Evolutionary conservation across 2,888 invertebrate species (phyloP), one percentile per base, ranked within the genome.

Genomic region (Troilus luridus): DNA sequence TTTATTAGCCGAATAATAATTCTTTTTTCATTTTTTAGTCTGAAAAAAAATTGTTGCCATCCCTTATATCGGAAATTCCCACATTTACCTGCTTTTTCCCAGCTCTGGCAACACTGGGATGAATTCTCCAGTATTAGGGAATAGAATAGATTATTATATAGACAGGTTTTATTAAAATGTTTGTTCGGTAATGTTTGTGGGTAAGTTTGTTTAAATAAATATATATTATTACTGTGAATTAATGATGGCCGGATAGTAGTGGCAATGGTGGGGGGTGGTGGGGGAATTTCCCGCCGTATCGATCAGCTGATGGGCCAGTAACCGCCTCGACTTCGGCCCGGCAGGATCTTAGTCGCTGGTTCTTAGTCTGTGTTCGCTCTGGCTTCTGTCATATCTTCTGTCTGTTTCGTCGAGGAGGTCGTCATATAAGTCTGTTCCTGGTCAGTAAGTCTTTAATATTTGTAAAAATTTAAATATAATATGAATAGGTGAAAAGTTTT

Each of bases 301-400:
- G 89, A 89, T 64, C 89, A 89, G 89, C 89, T 89, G 89, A 67
- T 89, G 62, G 21, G 89, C 64, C 89, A 89, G 89, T 89, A 89
- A 64, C 89, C 89, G 89, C 60, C 89, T 64, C 14, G 67, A 7
- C 54, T 89, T 64, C 89, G 89, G 62, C 62, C 24, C 41, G 89
- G 27, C 11, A 21, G 89, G 56, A 19, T 21, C 56, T 85, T 54
- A 12, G 56, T 54, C 10, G 56, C 56, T n/a, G 12, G 1, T 0
- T 56, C 12, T 56, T 14, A 9, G 67, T 1, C 60, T 19, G 88
- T 62, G 62, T 64, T 77, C 72, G 72, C 64, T 67, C n/a, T 89
- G 56, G 10, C 89, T 1, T 56, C 21, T 58, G 3, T 54, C 85
- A 85, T 56, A 56, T 56, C n/a, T n/a, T 0, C 6, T n/a, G 56